A percentile compares a stretch with the other conserved stretches of the same genome.
Conservation (phyloP, 2,888 invertebrate species). For the Apeira syringaria region DNA sequence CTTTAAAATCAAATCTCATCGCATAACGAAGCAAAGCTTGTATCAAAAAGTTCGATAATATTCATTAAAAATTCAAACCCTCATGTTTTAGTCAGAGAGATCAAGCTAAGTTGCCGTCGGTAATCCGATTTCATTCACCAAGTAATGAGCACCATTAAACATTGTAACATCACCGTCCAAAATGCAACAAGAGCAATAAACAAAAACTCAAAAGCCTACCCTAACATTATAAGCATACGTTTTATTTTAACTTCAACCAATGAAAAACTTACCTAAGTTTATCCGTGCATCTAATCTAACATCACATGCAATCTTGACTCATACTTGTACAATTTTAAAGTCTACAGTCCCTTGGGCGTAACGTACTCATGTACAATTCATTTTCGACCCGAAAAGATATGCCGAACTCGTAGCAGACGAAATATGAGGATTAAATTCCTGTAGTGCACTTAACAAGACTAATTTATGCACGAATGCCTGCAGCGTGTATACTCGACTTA, state of each 20-base stretch:
- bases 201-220: slow-evolving; percentile 29
- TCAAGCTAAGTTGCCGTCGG: slow-evolving; percentile 61
- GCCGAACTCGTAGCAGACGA: slow-evolving; percentile 75
- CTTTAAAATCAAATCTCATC: slow-evolving; percentile 20
- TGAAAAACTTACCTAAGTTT: slow-evolving; percentile 5
- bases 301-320: slow-evolving; percentile 45
- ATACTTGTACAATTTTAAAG: slow-evolving; percentile 39
- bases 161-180: slow-evolving; percentile 31
- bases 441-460: slow-evolving; percentile 81
- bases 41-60: slow-evolving; percentile 30
- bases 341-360: slow-evolving; percentile 42
- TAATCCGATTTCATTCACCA: slow-evolving; percentile 74
- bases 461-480: slow-evolving; percentile 75
- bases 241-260: not conserved
- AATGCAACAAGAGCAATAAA: slow-evolving; percentile 28
- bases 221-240: slow-evolving; percentile 12
- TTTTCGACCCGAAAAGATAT: slow-evolving; percentile 76
- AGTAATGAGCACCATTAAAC: slow-evolving; percentile 75
- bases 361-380: slow-evolving; percentile 52
- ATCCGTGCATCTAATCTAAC: slow-evolving; percentile 4
- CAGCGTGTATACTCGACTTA: slow-evolving; percentile 56
- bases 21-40: slow-evolving; percentile 18
- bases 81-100: slow-evolving; percentile 61
- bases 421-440: slow-evolving; percentile 83
- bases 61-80: slow-evolving; percentile 57